phyloP scores from a whole-genome alignment of 2,113 vertebrate genomes.

The Cardinalis cardinalis region DNA sequence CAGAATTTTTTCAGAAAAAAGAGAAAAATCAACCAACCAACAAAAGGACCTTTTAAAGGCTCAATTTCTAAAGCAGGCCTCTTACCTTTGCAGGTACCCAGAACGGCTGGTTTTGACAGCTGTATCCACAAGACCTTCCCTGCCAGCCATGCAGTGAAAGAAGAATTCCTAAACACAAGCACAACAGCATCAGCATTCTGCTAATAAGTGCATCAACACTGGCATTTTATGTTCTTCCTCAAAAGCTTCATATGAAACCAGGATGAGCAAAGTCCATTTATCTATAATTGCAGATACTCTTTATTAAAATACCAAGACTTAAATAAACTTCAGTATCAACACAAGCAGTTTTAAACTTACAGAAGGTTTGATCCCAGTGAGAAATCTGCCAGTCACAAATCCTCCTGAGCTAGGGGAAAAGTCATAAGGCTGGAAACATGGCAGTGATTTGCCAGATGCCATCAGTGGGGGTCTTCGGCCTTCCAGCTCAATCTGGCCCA shows the following conservation, averaged over 20 bases:
- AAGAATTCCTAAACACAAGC: constrained; percentile 87
- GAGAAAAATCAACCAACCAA: not conserved
- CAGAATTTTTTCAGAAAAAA: not conserved
- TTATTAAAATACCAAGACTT: not conserved
- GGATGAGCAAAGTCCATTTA: not conserved
- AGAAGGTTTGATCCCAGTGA: constrained; percentile 93
- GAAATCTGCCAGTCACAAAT: constrained; percentile 93
- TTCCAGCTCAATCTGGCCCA: constrained; percentile 97
- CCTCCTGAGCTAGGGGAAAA: constrained; percentile 88
- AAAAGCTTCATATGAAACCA: not conserved
- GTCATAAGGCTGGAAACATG: constrained; percentile 93
- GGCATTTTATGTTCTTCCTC: not conserved
- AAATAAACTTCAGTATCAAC: not conserved
- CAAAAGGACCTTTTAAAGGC: not conserved
- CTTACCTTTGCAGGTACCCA: constrained; percentile 93
- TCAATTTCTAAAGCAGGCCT: not conserved
- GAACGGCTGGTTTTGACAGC: constrained; percentile 97
- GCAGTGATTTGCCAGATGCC: constrained; percentile 95
- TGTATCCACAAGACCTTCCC: constrained; percentile 95
- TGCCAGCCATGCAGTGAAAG: constrained; percentile 98
- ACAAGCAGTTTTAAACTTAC: constrained; percentile 67
- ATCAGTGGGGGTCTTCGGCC: constrained; percentile 93
- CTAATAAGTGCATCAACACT: not conserved
- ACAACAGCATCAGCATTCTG: not conserved
- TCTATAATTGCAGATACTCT: not conserved